Evolutionary conservation across 37 sponge, comb jelly and placozoan genomes (phyloP).

Genomic region (Amphimedon queenslandica): DNA sequence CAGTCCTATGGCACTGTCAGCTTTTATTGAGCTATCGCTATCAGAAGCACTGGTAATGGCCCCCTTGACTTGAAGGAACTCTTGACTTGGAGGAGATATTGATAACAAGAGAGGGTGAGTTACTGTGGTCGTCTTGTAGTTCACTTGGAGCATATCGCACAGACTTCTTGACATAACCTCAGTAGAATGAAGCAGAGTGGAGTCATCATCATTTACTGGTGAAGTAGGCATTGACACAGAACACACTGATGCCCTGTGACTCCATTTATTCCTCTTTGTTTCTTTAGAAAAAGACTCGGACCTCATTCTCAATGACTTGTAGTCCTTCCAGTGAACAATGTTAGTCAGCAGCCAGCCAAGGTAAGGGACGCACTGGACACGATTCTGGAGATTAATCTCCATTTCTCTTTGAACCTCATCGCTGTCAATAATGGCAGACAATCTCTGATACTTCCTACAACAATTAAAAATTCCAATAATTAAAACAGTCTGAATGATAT

Average conservation of each 20-base stretch:
- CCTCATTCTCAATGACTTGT: background rate
- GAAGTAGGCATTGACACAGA: background rate
- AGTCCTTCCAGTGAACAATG: constrained; percentile 25
- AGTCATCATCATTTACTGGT: background rate
- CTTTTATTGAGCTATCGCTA: background rate
- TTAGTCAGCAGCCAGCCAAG: constrained; percentile 65
- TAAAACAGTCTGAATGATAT: too few species aligned
- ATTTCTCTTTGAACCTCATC: constrained; percentile 9
- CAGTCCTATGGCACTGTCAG: background rate
- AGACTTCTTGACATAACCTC: background rate
- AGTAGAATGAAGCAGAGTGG: background rate
- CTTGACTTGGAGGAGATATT: background rate
- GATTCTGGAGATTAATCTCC: background rate
- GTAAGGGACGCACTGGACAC: constrained; percentile 52
- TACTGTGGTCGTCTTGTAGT: background rate
- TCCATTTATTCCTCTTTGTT: background rate
- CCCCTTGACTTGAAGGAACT: background rate
- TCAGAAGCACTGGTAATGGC: background rate
- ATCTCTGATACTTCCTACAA: background rate
- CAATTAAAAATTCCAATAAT: too few species aligned
- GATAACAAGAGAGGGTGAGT: too few species aligned
- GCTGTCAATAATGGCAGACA: background rate
- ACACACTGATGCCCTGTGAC: background rate
- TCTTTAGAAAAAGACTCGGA: background rate
- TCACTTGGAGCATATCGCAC: background rate